A percentile compares a stretch with the other conserved stretches of the same genome.
Conservation (phyloP, 2,797 vertebrate genomes). For the Hapalemur alaotrensis region DNA sequence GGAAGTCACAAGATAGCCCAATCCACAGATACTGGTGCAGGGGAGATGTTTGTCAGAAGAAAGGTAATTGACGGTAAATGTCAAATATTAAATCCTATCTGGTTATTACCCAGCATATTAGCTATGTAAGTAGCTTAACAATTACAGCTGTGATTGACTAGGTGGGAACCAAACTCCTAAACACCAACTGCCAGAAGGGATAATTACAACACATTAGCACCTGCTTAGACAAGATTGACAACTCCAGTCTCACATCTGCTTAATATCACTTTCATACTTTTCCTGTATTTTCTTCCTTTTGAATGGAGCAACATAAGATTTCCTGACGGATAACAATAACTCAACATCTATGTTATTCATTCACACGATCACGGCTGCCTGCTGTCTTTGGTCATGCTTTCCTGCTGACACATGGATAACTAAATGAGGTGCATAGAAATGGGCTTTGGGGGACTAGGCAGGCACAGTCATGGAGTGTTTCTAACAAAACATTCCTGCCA, state of each 20-base stretch:
- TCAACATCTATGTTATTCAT: constrained; percentile 78
- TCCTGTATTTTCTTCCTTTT: constrained; percentile 78
- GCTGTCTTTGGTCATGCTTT: constrained; percentile 80
- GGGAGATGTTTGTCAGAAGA: constrained; percentile 82
- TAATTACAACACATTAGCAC: constrained; percentile 91
- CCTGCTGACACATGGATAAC: constrained; percentile 75
- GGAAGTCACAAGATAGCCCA: constrained; percentile 76
- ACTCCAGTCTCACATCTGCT: constrained; percentile 87
- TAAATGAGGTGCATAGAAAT: constrained; percentile 58
- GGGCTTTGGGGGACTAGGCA: constrained; percentile 72
- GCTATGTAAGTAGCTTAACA: constrained; percentile 89
- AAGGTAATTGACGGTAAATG: constrained; percentile 87
- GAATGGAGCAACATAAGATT: constrained; percentile 82
- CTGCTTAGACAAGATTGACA: constrained; percentile 90
- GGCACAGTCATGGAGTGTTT: constrained; percentile 64
- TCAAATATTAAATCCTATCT: constrained; percentile 90
- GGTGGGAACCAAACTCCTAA: constrained; percentile 89
- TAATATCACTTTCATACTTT: constrained; percentile 86
- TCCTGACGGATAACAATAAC: constrained; percentile 83
- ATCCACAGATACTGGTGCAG: constrained; percentile 80
- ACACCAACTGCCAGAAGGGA: constrained; percentile 89
- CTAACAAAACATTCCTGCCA: constrained; percentile 74
- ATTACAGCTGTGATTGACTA: constrained; percentile 90
- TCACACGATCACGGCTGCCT: constrained; percentile 69
- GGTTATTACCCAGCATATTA: constrained; percentile 88